phyloP scores from a whole-genome alignment of 1,140 invertebrate species.

The Bombus waltoni region DNA sequence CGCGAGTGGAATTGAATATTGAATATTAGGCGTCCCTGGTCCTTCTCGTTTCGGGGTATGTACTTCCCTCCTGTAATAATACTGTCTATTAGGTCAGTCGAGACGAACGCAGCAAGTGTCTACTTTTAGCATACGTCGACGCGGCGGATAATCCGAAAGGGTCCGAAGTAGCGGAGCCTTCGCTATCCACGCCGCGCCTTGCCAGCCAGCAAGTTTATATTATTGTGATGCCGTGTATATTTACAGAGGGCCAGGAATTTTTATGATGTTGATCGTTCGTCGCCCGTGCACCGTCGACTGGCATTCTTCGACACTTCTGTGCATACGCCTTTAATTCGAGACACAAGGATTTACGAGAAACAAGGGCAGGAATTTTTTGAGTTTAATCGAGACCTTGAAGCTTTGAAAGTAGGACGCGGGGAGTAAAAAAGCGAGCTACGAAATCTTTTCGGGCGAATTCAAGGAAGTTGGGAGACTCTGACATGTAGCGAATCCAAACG shows the following conservation, averaged over 20 bases:
- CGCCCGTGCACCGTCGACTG: background rate
- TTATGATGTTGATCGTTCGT: constrained; percentile 73
- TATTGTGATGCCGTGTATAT: constrained; percentile 73
- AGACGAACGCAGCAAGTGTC: constrained; percentile 52
- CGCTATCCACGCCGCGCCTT: constrained; percentile 47
- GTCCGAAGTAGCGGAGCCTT: constrained; percentile 42
- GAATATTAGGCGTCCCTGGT: constrained; percentile 8
- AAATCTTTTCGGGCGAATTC: background rate
- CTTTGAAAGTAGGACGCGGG: background rate
- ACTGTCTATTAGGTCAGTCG: constrained; percentile 56
- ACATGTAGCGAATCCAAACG: background rate
- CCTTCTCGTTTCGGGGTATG: background rate
- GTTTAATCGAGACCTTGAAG: background rate
- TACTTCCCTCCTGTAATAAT: constrained; percentile 48
- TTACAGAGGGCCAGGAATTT: constrained; percentile 76
- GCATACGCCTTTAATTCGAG: background rate
- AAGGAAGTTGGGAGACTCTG: background rate
- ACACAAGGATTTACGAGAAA: background rate
- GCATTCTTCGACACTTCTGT: background rate
- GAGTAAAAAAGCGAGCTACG: too few species aligned
- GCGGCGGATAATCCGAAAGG: constrained; percentile 48
- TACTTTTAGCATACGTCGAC: constrained; percentile 53
- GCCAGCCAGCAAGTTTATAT: constrained; percentile 62
- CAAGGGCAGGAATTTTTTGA: background rate
- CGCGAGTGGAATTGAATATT: background rate